phyloP scores from a whole-genome alignment of 2,113 vertebrate genomes.

The Lucifuga dentata region DNA sequence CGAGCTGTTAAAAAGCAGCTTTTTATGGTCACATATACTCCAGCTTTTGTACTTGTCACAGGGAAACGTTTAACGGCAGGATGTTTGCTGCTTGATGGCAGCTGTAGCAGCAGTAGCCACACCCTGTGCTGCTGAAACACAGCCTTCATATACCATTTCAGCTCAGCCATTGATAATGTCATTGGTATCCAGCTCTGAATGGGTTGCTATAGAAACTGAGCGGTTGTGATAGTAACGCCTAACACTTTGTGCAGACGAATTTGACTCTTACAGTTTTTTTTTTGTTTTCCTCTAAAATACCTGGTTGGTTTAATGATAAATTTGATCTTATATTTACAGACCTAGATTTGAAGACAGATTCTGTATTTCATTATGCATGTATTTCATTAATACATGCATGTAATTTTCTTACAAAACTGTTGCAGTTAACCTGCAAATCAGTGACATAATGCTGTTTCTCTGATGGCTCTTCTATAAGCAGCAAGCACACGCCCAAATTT shows the following conservation, averaged over 20 bases:
- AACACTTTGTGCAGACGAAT: not conserved
- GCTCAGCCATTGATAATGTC: constrained; percentile 18
- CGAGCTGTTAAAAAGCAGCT: constrained; percentile 24
- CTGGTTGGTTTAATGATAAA: too few relatives aligned
- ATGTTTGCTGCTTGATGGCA: constrained; percentile 24
- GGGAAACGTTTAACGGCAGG: constrained; percentile 11
- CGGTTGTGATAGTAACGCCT: not conserved
- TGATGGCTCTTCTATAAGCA: not conserved
- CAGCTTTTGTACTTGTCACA: not conserved
- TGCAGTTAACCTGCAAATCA: too few relatives aligned
- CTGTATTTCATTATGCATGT: too few relatives aligned
- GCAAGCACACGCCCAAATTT: too few relatives aligned
- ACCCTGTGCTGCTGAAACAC: constrained; percentile 10
- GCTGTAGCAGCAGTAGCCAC: constrained; percentile 10
- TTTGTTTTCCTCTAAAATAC: too few relatives aligned
- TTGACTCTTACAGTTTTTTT: too few relatives aligned
- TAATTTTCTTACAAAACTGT: not conserved
- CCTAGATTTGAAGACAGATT: too few relatives aligned
- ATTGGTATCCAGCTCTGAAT: not conserved
- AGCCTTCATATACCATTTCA: not conserved
- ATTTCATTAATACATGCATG: not conserved
- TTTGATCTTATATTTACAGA: too few relatives aligned
- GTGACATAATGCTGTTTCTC: too few relatives aligned
- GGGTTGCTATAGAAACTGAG: constrained; percentile 48
- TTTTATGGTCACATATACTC: not conserved